Evolutionary conservation across 2,797 vertebrate species (phyloP).

Genomic region (Acropternis orthonyx): DNA sequence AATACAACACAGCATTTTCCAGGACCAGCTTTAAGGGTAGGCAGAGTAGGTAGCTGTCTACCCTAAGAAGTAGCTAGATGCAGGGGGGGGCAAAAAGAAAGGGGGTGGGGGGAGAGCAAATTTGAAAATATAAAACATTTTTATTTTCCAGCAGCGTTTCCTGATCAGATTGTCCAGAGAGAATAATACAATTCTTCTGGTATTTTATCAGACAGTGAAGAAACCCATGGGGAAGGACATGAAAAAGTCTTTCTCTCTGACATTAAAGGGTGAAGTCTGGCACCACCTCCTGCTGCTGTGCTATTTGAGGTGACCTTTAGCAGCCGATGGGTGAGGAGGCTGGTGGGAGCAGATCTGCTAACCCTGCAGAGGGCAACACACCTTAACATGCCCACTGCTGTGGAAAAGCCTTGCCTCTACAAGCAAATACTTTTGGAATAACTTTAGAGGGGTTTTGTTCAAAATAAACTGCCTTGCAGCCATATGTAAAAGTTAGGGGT

Average conservation of each 20-base stretch:
- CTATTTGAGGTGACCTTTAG: neutral
- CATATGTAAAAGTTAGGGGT: neutral
- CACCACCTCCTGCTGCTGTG: neutral
- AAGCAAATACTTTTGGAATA: constrained; percentile 42
- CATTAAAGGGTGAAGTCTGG: neutral
- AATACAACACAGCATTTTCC: neutral
- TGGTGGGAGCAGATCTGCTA: neutral
- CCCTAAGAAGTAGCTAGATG: neutral
- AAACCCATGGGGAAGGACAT: neutral
- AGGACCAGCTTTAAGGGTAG: neutral
- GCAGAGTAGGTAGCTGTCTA: neutral
- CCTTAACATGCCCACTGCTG: neutral
- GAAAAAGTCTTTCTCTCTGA: neutral
- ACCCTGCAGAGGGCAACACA: neutral
- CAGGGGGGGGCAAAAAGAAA: no score
- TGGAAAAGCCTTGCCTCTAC: constrained; percentile 3
- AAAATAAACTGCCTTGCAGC: constrained; percentile 50
- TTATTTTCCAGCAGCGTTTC: neutral
- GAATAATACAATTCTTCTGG: neutral
- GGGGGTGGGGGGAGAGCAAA: no score
- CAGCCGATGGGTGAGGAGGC: neutral
- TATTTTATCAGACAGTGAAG: neutral
- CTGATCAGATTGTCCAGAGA: neutral
- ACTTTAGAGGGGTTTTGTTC: constrained; percentile 26
- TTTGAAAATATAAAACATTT: neutral